phyloP scores from a whole-genome alignment of 2,797 vertebrate species.

The Sebastes itinus region DNA sequence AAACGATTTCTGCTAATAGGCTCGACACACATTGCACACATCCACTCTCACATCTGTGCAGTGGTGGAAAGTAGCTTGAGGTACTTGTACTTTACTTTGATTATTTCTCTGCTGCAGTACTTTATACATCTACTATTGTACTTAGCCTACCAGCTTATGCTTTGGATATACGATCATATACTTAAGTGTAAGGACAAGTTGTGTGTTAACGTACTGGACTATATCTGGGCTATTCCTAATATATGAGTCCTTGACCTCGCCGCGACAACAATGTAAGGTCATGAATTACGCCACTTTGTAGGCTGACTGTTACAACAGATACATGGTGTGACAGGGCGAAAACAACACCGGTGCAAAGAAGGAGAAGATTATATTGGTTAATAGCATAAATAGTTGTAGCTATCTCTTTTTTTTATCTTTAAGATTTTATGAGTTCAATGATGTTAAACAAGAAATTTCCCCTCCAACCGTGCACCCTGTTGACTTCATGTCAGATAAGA shows the following conservation, averaged over 20 bases:
- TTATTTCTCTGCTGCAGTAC: too few species aligned
- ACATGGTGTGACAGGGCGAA: not conserved
- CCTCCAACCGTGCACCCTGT: not conserved
- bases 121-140: not conserved
- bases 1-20: not conserved
- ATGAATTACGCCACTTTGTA: not conserved
- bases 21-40: not conserved
- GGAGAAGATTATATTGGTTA: not conserved
- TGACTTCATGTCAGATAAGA: too few species aligned
- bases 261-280: not conserved
- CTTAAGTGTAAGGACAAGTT: too few species aligned
- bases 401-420: not conserved
- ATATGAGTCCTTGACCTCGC: not conserved
- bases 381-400: not conserved
- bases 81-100: too few species aligned
- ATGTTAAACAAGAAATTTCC: not conserved
- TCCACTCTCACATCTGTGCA: not conserved
- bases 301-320: not conserved
- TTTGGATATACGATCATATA: not conserved
- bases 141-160: not conserved
- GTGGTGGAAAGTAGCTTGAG: not conserved
- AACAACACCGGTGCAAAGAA: not conserved
- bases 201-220: too few species aligned
- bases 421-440: not conserved
- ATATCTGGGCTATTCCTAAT: not conserved